Conservation (phyloP, 2,888 invertebrate species). For the Tenthredo livida region DNA sequence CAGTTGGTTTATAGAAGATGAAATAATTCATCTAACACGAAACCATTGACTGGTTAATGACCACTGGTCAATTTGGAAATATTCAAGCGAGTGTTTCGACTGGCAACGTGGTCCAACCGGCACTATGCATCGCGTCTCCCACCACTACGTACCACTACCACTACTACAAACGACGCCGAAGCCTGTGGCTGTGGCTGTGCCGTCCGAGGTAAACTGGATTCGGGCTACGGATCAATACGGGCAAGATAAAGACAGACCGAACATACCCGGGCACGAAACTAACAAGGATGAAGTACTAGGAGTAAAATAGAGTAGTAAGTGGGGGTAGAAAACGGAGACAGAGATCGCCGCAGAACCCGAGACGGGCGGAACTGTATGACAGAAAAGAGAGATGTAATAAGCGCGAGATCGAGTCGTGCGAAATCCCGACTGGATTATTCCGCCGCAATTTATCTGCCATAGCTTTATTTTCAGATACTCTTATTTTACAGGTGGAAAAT, state of each 20-base stretch:
- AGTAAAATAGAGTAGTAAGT: background rate
- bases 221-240: constrained; percentile 50
- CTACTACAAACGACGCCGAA: background rate
- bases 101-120: constrained; percentile 52
- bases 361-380: background rate
- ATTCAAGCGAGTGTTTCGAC: constrained; percentile 41
- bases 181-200: constrained; percentile 1
- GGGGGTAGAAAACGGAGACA: constrained; percentile 14
- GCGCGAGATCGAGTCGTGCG: background rate
- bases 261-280: background rate
- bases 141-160: background rate
- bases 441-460: background rate
- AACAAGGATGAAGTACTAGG: constrained; percentile 22
- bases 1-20: constrained; percentile 25
- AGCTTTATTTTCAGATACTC: background rate
- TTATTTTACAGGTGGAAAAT: background rate
- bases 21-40: constrained; percentile 44
- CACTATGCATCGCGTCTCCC: constrained; percentile 30
- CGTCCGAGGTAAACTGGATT: constrained; percentile 50
- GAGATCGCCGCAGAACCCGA: constrained; percentile 1
- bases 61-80: constrained; percentile 44
- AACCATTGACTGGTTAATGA: constrained; percentile 33
- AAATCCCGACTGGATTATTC: constrained; percentile 23
- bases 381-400: background rate
- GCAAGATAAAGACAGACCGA: constrained; percentile 37